A percentile compares a stretch with the other conserved stretches of the same genome.
These are phyloP conservation scores for Hyposoter didymator DNA, from an alignment of 2,888 invertebrate species.

Conservation along the genomic window DNA sequence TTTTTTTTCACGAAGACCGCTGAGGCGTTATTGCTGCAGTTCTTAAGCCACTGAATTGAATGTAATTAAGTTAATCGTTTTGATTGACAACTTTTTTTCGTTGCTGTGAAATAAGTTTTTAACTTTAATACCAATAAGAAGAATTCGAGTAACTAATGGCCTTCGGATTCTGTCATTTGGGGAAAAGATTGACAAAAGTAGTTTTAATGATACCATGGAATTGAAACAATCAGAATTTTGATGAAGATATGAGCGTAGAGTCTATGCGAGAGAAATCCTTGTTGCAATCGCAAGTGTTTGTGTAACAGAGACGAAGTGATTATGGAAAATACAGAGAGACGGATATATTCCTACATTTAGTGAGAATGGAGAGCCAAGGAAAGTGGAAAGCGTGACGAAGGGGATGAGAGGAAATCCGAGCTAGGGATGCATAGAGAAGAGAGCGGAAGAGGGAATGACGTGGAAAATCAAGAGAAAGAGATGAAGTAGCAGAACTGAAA, in stretches of 20 bases:
- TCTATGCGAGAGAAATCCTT: not conserved
- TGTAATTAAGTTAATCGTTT: not conserved
- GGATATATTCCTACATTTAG: not conserved
- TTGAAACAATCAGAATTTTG: not conserved
- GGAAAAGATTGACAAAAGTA: not conserved
- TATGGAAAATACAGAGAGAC: constrained; percentile 27
- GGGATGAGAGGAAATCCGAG: constrained; percentile 36
- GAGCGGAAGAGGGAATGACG: constrained; percentile 4
- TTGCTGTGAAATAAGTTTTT: not conserved
- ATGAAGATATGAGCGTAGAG: not conserved
- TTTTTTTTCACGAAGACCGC: not conserved
- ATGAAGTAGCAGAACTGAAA: constrained; percentile 14
- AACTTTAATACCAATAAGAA: not conserved
- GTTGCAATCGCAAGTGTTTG: not conserved
- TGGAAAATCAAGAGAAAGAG: not conserved
- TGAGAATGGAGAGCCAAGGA: not conserved
- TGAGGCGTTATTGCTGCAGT: not conserved
- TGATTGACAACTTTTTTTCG: not conserved
- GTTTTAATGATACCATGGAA: not conserved
- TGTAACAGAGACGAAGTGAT: constrained; percentile 22
- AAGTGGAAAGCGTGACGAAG: constrained; percentile 23
- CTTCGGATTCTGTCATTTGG: not conserved
- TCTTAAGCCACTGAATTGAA: not conserved
- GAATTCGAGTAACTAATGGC: not conserved
- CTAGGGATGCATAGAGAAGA: constrained; percentile 17